A percentile compares a stretch with the other conserved stretches of the same genome.
phyloP scores from a whole-genome alignment of 2,888 invertebrate genomes.

The Halictus quadricinctus region DNA sequence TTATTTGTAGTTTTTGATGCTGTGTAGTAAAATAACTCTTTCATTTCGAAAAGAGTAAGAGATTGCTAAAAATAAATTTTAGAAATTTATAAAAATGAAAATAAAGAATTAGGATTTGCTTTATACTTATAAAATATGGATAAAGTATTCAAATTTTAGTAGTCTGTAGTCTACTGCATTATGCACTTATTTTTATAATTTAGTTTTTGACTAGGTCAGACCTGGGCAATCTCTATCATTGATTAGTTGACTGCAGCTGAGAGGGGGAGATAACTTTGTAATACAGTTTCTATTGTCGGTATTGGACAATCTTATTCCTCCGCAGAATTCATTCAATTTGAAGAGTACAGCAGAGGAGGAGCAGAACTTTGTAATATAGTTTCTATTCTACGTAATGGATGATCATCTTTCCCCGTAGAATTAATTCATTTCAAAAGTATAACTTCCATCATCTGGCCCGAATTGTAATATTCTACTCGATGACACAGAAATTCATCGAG shows the following conservation, averaged over 20 bases:
- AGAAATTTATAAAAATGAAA: not conserved
- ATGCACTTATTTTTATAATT: not conserved
- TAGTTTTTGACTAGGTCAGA: not conserved
- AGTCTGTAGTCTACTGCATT: not conserved
- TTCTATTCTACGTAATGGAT: not conserved
- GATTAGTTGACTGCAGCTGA: not conserved
- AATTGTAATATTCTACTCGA: not conserved
- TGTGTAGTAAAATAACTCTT: too few relatives aligned
- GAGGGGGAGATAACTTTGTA: not conserved
- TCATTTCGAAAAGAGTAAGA: too few relatives aligned
- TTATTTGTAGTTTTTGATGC: too few relatives aligned
- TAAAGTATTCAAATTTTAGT: not conserved
- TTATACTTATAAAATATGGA: not conserved
- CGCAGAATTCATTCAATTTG: slow-evolving; percentile 4
- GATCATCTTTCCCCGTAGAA: not conserved
- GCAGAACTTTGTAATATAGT: not conserved
- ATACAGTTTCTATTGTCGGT: not conserved
- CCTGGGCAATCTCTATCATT: not conserved
- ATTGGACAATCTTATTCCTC: not conserved
- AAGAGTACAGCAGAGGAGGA: not conserved
- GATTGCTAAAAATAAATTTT: too few relatives aligned
- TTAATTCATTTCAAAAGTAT: not conserved
- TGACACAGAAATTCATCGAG: not conserved
- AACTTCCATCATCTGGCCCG: not conserved
- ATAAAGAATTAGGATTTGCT: not conserved